Evolutionary conservation across 2,797 vertebrate genomes (phyloP).

Genomic region (Sebastes itinus): DNA sequence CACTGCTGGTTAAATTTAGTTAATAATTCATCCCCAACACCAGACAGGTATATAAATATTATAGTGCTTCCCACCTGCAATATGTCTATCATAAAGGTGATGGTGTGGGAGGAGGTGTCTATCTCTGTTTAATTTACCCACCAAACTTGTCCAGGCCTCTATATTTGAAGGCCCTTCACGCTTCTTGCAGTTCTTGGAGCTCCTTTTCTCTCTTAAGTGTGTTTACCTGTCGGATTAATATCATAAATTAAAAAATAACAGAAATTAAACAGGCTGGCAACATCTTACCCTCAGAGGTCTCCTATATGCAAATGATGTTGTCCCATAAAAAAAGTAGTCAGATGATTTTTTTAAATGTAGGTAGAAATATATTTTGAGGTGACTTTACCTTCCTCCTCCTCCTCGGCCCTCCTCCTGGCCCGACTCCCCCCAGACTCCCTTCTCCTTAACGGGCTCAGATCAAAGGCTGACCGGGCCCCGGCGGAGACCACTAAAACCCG

Average conservation of each 20-base stretch:
- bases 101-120: neutral
- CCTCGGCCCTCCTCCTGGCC: conserved; percentile 43
- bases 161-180: neutral
- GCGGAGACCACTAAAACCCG: conserved; percentile 79
- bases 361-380: conserved; percentile 18
- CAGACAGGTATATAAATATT: neutral
- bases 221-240: neutral
- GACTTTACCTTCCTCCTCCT: conserved; percentile 61
- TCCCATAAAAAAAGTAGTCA: neutral
- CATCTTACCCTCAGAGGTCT: neutral
- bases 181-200: conserved; percentile 1
- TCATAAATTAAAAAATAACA: neutral
- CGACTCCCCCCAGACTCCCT: conserved; percentile 55
- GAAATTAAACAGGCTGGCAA: neutral
- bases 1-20: neutral
- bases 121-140: neutral
- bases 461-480: conserved; percentile 82
- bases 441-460: conserved; percentile 87
- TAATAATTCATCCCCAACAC: neutral
- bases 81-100: neutral
- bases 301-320: neutral
- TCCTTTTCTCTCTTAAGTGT: neutral
- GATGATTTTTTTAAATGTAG: neutral
- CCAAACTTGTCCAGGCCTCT: conserved; percentile 5
- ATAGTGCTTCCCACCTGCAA: neutral